Percentiles rank a stretch among this genome's conserved stretches.
Evolutionary conservation across 2,888 invertebrate species (phyloP).

Genomic region (Melinaea marsaeus): DNA sequence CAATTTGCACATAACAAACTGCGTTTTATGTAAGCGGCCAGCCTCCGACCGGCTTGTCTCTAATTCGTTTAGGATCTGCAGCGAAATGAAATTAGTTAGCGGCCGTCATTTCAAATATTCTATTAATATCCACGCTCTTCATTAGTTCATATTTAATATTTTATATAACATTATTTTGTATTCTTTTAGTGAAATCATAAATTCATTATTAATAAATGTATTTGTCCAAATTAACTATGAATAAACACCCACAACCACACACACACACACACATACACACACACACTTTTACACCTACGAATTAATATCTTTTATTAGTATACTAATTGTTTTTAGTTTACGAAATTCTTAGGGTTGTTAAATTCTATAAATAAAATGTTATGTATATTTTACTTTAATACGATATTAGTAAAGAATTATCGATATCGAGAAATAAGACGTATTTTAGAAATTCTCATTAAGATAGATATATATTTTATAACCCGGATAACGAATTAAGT

Average conservation of each 20-base stretch:
- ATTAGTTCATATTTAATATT: slow-evolving; percentile 40
- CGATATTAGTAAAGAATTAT: neutral
- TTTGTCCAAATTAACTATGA: too few relatives aligned
- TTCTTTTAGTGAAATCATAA: neutral
- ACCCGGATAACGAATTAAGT: slow-evolving; percentile 43
- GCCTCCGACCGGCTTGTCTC: slow-evolving; percentile 38
- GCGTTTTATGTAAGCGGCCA: slow-evolving; percentile 30
- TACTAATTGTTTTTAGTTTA: too few relatives aligned
- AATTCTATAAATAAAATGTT: too few relatives aligned
- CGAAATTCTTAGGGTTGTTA: too few relatives aligned
- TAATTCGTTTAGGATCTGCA: slow-evolving; percentile 71
- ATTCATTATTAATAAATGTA: too few relatives aligned
- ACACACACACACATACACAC: too few relatives aligned
- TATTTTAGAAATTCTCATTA: slow-evolving; percentile 31
- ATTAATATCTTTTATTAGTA: too few relatives aligned
- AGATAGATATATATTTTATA: slow-evolving; percentile 40
- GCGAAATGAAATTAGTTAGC: slow-evolving; percentile 71
- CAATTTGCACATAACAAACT: slow-evolving; percentile 28
- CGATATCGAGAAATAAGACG: neutral
- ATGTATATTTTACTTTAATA: neutral
- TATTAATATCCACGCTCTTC: slow-evolving; percentile 66
- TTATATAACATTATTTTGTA: neutral
- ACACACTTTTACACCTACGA: too few relatives aligned
- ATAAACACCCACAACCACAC: too few relatives aligned
- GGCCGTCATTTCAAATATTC: slow-evolving; percentile 70